A percentile compares a stretch with the other conserved stretches of the same genome.
Conservation (phyloP, 1,140 invertebrate genomes). For the Rhagoletis pomonella region DNA sequence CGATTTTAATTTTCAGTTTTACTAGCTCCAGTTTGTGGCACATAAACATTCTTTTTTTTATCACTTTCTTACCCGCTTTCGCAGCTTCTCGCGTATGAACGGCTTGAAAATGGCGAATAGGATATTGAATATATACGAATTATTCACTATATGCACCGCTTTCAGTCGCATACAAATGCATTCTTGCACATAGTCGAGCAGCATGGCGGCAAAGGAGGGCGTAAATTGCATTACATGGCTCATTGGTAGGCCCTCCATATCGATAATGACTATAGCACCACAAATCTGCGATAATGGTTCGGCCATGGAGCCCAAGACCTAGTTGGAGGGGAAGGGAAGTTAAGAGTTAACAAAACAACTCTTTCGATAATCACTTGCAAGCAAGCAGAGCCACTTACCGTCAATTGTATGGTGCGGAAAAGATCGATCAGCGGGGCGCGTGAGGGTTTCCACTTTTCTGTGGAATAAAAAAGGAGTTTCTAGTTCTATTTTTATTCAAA, state of each 20-base stretch:
- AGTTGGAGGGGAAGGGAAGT: neutral
- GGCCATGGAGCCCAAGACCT: conserved; percentile 77
- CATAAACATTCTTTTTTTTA: neutral
- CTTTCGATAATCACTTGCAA: too few species aligned
- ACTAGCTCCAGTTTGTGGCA: too few species aligned
- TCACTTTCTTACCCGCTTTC: conserved; percentile 76
- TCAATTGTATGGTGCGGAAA: conserved; percentile 77
- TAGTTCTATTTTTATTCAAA: too few species aligned
- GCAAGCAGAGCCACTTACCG: conserved; percentile 55
- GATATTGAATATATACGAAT: conserved; percentile 85
- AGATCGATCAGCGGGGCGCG: conserved; percentile 77
- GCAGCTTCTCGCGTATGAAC: conserved; percentile 81
- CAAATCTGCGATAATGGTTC: conserved; percentile 80
- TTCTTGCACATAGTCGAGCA: conserved; percentile 81
- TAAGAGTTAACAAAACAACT: neutral
- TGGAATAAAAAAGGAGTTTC: neutral
- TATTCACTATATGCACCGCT: conserved; percentile 85
- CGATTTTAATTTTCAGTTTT: too few species aligned
- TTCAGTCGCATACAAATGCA: conserved; percentile 78
- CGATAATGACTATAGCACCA: conserved; percentile 80
- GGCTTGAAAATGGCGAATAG: conserved; percentile 86
- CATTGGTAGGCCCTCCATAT: conserved; percentile 81
- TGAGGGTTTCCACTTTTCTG: conserved; percentile 82
- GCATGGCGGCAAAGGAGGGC: conserved; percentile 80
- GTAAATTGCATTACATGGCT: conserved; percentile 83